A percentile compares a stretch with the other conserved stretches of the same genome.
phyloP scores from a whole-genome alignment of 2,113 vertebrate genomes.

The Hemiprocne comata region DNA sequence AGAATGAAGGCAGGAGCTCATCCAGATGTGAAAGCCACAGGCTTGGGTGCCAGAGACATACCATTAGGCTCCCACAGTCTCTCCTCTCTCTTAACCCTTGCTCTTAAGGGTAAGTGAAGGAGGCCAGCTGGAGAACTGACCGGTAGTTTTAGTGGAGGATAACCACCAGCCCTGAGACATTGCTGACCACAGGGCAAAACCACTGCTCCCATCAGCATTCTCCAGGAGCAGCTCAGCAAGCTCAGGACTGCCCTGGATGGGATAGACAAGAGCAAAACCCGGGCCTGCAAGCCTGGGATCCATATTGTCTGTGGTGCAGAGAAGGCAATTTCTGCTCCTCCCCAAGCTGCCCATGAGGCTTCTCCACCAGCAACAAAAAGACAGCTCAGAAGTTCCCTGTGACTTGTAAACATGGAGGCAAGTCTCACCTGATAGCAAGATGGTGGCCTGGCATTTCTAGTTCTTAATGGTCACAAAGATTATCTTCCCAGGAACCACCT shows the following conservation, averaged over 20 bases:
- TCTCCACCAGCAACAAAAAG: background rate
- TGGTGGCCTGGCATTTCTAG: background rate
- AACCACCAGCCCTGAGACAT: background rate
- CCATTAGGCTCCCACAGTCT: background rate
- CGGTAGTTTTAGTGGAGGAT: background rate
- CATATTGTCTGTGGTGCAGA: background rate
- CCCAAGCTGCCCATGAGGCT: background rate
- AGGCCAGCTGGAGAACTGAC: background rate
- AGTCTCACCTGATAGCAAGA: background rate
- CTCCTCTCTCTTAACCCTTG: background rate
- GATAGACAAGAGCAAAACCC: background rate
- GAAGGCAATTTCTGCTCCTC: accelerated
- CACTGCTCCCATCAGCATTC: background rate
- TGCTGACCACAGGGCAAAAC: slow-evolving; percentile 13
- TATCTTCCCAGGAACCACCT: background rate
- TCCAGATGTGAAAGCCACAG: background rate
- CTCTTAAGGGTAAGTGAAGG: background rate
- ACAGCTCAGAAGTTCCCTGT: background rate
- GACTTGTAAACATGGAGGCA: background rate
- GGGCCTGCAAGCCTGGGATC: background rate
- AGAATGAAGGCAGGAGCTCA: background rate
- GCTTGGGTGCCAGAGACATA: background rate
- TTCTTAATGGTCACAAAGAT: background rate
- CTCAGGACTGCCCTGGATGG: background rate
- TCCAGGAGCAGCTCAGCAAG: background rate